Percentiles rank a stretch among this genome's conserved stretches.
phyloP scores from a whole-genome alignment of 1,140 invertebrate genomes.

The Drosophila pseudoobscura region DNA sequence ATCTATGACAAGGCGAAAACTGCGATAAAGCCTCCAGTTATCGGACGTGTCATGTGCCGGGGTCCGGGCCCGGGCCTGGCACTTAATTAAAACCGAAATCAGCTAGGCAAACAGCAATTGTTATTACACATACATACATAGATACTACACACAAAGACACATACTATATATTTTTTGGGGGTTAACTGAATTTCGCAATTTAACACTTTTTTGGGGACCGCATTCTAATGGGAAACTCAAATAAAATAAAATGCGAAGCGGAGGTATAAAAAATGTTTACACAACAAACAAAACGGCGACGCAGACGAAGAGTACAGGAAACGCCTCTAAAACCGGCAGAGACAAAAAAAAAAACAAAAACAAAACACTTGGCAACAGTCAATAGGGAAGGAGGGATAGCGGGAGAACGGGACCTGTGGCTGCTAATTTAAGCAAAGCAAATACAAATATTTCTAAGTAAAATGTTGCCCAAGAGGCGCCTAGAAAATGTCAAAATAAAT shows the following conservation, averaged over 20 bases:
- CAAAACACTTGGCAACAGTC: slow-evolving; percentile 52
- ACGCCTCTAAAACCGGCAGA: slow-evolving; percentile 29
- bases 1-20: slow-evolving; percentile 17
- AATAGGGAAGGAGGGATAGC: slow-evolving; percentile 12
- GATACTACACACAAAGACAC: not conserved
- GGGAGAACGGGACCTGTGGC: not conserved
- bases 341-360: slow-evolving; percentile 18
- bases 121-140: too few relatives aligned
- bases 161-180: slow-evolving; percentile 23
- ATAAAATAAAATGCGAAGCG: slow-evolving; percentile 33
- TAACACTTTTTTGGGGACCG: slow-evolving; percentile 22
- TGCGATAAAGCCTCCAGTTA: slow-evolving; percentile 46
- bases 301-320: slow-evolving; percentile 25
- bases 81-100: slow-evolving; percentile 40
- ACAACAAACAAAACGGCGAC: slow-evolving; percentile 51
- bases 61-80: slow-evolving; percentile 2
- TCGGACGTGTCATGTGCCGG: slow-evolving; percentile 46
- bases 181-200: slow-evolving; percentile 57
- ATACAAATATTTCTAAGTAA: slow-evolving; percentile 17
- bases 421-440: slow-evolving; percentile 53
- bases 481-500: slow-evolving; percentile 52
- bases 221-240: slow-evolving; percentile 37
- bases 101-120: slow-evolving; percentile 6
- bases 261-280: slow-evolving; percentile 58
- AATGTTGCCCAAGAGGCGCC: slow-evolving; percentile 1